Base-by-base conservation (phyloP, 2,797 vertebrate genomes). In the Coreius guichenoti region DNA sequence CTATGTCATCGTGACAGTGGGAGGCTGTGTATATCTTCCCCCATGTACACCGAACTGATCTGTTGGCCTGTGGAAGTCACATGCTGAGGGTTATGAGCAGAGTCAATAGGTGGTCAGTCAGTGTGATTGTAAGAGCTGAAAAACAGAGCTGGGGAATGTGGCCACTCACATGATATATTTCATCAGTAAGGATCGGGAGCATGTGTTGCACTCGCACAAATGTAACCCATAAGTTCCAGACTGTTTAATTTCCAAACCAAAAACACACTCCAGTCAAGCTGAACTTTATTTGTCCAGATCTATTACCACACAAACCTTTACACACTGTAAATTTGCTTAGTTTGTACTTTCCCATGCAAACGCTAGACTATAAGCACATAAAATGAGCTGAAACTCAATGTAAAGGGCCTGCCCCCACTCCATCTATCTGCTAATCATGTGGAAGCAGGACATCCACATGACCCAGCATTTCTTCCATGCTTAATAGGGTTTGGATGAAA, bases 81-180 rank as follows among this genome's bases (percentile, higher is more conserved):
- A 89, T 90, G 88, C 54, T 68, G 65, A 76, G 63, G 29, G 56
- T 74, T 63, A 47, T 33, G 51, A 76, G 51, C 58, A 45, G 43
- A 70, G 81, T 79, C 73, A 69, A 68, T 70, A 39, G 33, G n/a
- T 77, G 49, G 67, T 68, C 47, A 26, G 78, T 58, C 29, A 73
- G 47, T 31, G n/a, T 26, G 80, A 86, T 68, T 74, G 82, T 31
- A 85, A 45, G 31, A 73, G 39, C 51, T 65, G 45, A 84, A 86
- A 86, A 54, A 72, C 69, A 33, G 70, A 74, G 69, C n/a, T 45
- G 29, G 73, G 73, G 90, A 91, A 92, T 90, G 86, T 83, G 69
- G 51, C 76, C 85, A 80, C 85, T 93, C 93, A 94, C 93, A 94
- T 94, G 93, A 93, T 92, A 76, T 56, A 45, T 63, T 61, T 82